Conservation (phyloP, 2,888 invertebrate species). For the Pterostichus madidus region DNA sequence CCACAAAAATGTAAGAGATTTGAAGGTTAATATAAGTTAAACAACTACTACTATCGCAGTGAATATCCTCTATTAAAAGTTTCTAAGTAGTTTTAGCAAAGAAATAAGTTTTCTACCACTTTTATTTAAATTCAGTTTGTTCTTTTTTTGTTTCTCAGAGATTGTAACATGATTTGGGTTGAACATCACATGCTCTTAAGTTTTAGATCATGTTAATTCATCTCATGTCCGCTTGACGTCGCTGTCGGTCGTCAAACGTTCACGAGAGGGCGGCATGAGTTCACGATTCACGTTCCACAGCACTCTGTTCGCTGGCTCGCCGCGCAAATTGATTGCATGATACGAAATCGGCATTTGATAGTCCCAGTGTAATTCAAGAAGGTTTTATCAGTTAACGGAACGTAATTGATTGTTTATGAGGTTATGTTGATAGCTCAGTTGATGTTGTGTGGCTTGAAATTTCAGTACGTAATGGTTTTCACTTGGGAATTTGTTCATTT, state of each 20-base stretch:
- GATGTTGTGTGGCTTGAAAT: conserved; percentile 16
- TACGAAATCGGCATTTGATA: conserved; percentile 19
- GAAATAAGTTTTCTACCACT: no score
- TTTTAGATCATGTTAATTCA: conserved; percentile 5
- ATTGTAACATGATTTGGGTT: background rate
- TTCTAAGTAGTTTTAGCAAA: no score
- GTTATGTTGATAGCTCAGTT: background rate
- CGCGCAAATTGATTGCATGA: conserved; percentile 16
- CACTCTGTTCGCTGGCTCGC: background rate
- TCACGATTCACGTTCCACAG: background rate
- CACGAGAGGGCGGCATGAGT: background rate
- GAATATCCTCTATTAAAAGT: no score
- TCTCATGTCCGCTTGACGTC: background rate
- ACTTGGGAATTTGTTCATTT: background rate
- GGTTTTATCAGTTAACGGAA: background rate
- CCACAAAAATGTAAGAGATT: no score
- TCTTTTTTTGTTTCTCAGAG: no score
- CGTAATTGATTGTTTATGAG: conserved; percentile 18
- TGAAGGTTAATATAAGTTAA: no score
- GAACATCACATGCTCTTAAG: background rate
- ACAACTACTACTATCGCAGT: no score
- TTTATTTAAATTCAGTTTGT: no score
- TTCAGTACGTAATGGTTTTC: background rate
- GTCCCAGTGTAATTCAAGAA: conserved; percentile 8
- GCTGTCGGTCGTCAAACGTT: background rate